phyloP scores from a whole-genome alignment of 2,797 vertebrate genomes.

The Rousettus madagascariensis region DNA sequence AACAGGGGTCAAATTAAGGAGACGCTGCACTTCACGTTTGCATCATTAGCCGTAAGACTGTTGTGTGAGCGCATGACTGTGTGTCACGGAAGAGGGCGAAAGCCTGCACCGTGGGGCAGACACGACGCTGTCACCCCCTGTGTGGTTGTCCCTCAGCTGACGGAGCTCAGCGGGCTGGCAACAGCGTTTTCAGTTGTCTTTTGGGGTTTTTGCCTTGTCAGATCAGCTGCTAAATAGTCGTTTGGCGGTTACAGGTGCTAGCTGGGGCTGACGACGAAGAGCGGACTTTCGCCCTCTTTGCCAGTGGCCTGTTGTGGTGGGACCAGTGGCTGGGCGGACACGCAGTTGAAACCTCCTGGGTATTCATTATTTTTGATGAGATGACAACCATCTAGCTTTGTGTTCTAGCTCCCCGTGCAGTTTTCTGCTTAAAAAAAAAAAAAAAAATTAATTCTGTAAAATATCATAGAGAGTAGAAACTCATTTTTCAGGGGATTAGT shows the following conservation, averaged over 20 bases:
- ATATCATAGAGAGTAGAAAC: conserved; percentile 69
- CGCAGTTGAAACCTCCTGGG: conserved; percentile 88
- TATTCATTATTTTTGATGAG: conserved; percentile 92
- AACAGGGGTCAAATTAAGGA: conserved; percentile 95
- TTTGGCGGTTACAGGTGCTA: conserved; percentile 87
- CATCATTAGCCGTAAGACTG: conserved; percentile 88
- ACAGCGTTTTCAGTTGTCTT: conserved; percentile 85
- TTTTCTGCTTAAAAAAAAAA: conserved; percentile 67
- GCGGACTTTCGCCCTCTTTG: conserved; percentile 62
- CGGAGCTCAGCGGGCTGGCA: conserved; percentile 85
- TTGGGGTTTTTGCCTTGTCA: conserved; percentile 82
- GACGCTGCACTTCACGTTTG: conserved; percentile 93
- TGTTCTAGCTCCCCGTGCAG: conserved; percentile 80
- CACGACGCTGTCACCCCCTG: conserved; percentile 85
- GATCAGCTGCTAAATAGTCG: conserved; percentile 80
- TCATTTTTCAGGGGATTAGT: conserved; percentile 43
- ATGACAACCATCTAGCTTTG: conserved; percentile 85
- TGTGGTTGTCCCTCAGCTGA: conserved; percentile 81
- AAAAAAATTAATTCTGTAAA: conserved; percentile 69
- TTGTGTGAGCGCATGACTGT: conserved; percentile 81
- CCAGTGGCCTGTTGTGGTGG: conserved; percentile 81
- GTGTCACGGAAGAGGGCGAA: conserved; percentile 80
- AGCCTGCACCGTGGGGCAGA: conserved; percentile 83
- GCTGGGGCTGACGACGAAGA: conserved; percentile 82
- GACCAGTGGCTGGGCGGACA: conserved; percentile 84